Evolutionary conservation across 2,888 invertebrate genomes (phyloP).

Genomic region (Melangyna quadrimaculata): DNA sequence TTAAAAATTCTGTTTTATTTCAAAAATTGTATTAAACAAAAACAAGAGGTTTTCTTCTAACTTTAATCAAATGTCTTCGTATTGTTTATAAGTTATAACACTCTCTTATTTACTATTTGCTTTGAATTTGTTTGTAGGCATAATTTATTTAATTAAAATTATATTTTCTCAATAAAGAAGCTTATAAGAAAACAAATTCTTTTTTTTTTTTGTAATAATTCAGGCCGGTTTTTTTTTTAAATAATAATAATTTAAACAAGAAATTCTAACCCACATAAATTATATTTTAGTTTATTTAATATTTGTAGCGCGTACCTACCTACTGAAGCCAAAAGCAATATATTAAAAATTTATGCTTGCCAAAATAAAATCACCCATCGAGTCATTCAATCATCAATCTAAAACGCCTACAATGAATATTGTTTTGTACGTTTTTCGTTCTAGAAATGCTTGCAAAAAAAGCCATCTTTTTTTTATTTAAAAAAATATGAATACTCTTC

Average conservation of each 20-base stretch:
- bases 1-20: too few species aligned
- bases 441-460: background rate
- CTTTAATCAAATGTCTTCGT: too few species aligned
- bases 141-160: too few species aligned
- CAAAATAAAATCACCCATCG: conserved; percentile 44
- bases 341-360: conserved; percentile 32
- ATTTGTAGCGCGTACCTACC: background rate
- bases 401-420: conserved; percentile 14
- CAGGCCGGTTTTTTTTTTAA: background rate
- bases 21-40: too few species aligned
- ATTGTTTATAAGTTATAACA: too few species aligned
- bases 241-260: conserved; percentile 15
- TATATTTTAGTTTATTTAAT: conserved; percentile 26
- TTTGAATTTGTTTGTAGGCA: too few species aligned
- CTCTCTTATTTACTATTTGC: too few species aligned
- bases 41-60: too few species aligned
- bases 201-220: background rate
- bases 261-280: conserved; percentile 16
- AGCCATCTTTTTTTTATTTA: background rate
- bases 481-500: background rate
- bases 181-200: too few species aligned
- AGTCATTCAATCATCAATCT: conserved; percentile 40
- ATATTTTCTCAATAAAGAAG: too few species aligned
- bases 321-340: conserved; percentile 2
- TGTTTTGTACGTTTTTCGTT: conserved; percentile 3